Conservation (phyloP, 2,888 invertebrate species). For the Netelia fuscicornis region DNA sequence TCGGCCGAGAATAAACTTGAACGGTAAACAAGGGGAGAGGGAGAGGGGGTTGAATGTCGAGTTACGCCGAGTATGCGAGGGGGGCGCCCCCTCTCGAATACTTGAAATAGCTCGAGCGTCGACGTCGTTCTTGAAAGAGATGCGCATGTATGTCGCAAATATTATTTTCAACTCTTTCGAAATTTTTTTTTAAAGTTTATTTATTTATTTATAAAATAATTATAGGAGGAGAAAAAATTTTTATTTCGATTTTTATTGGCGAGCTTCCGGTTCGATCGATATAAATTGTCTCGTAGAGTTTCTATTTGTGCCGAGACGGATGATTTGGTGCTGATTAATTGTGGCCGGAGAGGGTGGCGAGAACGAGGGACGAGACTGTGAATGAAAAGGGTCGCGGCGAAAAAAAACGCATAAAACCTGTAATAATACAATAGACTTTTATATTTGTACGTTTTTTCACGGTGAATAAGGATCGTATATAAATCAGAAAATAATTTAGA, state of each 20-base stretch:
- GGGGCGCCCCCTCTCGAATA: slow-evolving; percentile 8
- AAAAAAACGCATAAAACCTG: neutral
- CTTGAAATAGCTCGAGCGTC: slow-evolving; percentile 36
- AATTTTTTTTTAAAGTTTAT: too few species aligned
- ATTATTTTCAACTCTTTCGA: too few species aligned
- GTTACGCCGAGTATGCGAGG: slow-evolving; percentile 26
- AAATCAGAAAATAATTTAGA: too few species aligned
- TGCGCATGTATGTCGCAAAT: too few species aligned
- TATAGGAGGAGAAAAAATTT: too few species aligned
- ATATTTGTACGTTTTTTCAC: too few species aligned
- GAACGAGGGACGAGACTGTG: neutral
- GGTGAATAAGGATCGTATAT: too few species aligned
- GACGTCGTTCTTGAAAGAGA: slow-evolving; percentile 19
- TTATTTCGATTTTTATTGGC: too few species aligned
- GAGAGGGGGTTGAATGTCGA: neutral
- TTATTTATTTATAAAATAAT: too few species aligned
- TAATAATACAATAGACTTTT: slow-evolving; percentile 9
- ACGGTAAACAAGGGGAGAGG: neutral
- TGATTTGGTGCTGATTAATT: neutral
- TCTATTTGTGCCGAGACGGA: neutral
- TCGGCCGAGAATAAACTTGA: slow-evolving; percentile 41
- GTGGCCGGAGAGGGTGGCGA: neutral
- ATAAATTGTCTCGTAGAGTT: too few species aligned
- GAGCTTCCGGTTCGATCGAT: too few species aligned
- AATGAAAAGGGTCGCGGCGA: slow-evolving; percentile 12